phyloP scores from a whole-genome alignment of 2,113 vertebrate species.

The Phylloscopus trochiloides region DNA sequence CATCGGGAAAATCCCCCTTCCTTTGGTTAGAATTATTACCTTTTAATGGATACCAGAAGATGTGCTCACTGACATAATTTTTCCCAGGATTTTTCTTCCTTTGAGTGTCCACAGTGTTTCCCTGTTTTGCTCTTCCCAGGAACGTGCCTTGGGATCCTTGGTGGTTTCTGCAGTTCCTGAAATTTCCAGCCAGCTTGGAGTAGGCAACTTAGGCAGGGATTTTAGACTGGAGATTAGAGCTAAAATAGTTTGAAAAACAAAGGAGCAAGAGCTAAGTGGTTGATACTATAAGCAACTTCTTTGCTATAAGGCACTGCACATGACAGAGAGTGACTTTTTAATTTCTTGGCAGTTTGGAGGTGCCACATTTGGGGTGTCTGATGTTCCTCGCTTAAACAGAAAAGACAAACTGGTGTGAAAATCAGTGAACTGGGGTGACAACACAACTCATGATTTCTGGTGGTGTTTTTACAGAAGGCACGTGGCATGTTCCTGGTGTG shows the following conservation, averaged over 20 bases:
- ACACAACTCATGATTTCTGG: neutral
- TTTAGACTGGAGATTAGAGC: neutral
- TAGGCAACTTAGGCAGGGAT: neutral
- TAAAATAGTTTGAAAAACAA: neutral
- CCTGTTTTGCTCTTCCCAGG: neutral
- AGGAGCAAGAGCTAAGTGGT: neutral
- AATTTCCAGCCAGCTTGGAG: neutral
- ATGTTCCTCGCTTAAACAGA: neutral
- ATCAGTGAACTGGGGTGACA: neutral
- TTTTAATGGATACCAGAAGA: constrained; percentile 55
- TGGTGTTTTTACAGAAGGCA: neutral
- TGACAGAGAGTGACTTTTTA: neutral
- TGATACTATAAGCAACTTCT: neutral
- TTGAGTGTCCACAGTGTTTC: neutral
- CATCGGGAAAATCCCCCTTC: neutral
- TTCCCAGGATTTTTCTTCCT: constrained; percentile 28
- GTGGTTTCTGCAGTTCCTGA: neutral
- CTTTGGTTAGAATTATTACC: constrained; percentile 13
- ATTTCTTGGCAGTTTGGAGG: neutral
- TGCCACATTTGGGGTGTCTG: neutral
- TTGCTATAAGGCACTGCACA: neutral
- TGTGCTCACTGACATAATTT: neutral
- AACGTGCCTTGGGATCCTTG: neutral
- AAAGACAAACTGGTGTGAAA: neutral
- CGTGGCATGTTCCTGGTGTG: fast-evolving